Base-by-base conservation (phyloP, 2,888 invertebrate species). In the Stenoptilia bipunctidactyla region DNA sequence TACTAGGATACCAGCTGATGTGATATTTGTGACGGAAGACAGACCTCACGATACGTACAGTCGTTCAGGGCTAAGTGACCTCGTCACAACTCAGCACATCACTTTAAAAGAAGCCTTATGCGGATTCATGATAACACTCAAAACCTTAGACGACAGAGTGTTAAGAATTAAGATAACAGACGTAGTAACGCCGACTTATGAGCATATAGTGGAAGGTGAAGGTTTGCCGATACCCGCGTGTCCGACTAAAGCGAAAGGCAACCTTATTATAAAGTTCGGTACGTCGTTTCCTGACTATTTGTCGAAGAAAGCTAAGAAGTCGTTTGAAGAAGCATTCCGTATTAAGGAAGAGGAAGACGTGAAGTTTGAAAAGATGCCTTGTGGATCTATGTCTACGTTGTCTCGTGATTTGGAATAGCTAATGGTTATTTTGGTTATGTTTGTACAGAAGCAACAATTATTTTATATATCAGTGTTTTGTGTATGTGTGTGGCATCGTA, bases 1-100 rank as follows among this genome's bases (percentile, higher is more conserved):
- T 0, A 89, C 89, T 1, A 87, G 88, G 53, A 89, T 90, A 49
- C 89, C 91, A 45, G 92, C 91, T 15, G 92, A 93, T 61, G 87
- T 93, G 1, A 83, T 92, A 44, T 92, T 93, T 57, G 80, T 91
- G 40, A 89, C 88, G 0, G 88, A 90, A 62, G 92, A 93, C 50
- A 86, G 88, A 42, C 89, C 89, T 1, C 90, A 93, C 58, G 86
- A 89, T 0, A 67, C 70, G 1, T 94, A 88, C 63, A 64, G 80
- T 25, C 85, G 92, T 40, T 88, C 90, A 27, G 89, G 87, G 1
- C 45, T 72, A 9, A 86, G 90, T 51, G 87, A 94, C 68, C 76
- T 94, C 27, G 60, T 89, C 6, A 89, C 89, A 63, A 74, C 76
- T 0, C 77, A 84, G 38, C 66, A 80, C 2, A 85, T 94, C 36